Conservation (phyloP, 1,140 invertebrate species). For the Temnothorax longispinosus region DNA sequence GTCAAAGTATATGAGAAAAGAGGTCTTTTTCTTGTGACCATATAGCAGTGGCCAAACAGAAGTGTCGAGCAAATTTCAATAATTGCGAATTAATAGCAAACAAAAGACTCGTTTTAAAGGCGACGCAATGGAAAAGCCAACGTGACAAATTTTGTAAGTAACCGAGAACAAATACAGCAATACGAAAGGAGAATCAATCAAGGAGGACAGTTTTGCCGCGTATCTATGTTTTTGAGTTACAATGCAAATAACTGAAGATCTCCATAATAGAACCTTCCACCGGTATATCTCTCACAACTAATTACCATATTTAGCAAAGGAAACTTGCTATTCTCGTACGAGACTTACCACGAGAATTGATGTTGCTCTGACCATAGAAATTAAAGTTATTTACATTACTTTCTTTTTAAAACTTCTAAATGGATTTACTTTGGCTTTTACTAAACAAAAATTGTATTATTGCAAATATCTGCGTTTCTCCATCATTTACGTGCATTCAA, state of each 20-base stretch:
- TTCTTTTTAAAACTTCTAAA: constrained; percentile 16
- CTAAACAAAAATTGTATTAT: constrained; percentile 7
- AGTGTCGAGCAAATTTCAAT: background rate
- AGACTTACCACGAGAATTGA: constrained; percentile 4
- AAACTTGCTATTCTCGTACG: constrained; percentile 12
- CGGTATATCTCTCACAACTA: constrained; percentile 25
- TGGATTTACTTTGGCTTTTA: background rate
- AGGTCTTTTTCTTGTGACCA: background rate
- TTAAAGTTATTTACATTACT: constrained; percentile 32
- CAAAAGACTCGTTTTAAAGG: background rate
- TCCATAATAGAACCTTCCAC: constrained; percentile 20
- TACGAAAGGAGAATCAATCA: constrained; percentile 1
- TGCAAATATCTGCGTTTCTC: background rate
- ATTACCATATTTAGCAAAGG: constrained; percentile 53
- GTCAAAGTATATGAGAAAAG: background rate
- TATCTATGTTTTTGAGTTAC: constrained; percentile 40
- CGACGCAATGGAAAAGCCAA: background rate
- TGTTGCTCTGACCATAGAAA: constrained; percentile 4
- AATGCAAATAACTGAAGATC: constrained; percentile 50
- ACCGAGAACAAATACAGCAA: background rate
- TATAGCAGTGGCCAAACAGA: background rate
- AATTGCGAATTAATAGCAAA: background rate
- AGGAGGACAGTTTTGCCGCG: background rate
- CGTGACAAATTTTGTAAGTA: constrained; percentile 24
- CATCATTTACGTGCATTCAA: background rate